Conservation (phyloP, 1,140 invertebrate species). For the Caerostris darwini region DNA sequence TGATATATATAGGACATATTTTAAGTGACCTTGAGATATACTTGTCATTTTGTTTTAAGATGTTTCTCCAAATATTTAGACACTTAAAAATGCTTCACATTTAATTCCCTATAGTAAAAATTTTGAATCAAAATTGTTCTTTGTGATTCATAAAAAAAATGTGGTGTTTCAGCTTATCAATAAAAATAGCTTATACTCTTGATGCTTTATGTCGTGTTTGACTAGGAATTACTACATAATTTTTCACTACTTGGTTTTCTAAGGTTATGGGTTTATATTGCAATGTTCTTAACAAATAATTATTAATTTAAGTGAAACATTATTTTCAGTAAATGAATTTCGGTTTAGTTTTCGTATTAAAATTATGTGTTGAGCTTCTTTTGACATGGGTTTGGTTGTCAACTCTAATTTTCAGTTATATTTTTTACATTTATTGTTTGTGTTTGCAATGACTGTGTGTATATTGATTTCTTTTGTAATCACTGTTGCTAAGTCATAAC, state of each 20-base stretch:
- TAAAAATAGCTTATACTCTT: slow-evolving; percentile 67
- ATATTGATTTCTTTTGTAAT: slow-evolving; percentile 44
- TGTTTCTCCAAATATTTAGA: slow-evolving; percentile 13
- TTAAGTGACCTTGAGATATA: slow-evolving; percentile 70
- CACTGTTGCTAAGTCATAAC: slow-evolving; percentile 73
- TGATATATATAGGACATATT: slow-evolving; percentile 39
- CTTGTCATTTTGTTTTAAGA: background rate
- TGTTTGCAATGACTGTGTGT: slow-evolving; percentile 33
- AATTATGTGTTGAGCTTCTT: slow-evolving; percentile 31
- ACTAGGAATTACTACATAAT: slow-evolving; percentile 19
- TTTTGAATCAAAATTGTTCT: slow-evolving; percentile 21
- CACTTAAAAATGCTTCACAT: slow-evolving; percentile 9
- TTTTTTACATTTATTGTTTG: slow-evolving; percentile 43
- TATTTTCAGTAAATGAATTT: slow-evolving; percentile 43
- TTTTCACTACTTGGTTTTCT: slow-evolving; percentile 20
- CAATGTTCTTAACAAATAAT: background rate
- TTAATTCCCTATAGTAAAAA: slow-evolving; percentile 26
- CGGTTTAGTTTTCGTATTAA: slow-evolving; percentile 48
- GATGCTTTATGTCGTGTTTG: slow-evolving; percentile 45
- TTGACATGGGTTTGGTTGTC: background rate
- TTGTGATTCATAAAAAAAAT: background rate
- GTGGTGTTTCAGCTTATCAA: slow-evolving; percentile 40
- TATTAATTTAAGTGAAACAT: background rate
- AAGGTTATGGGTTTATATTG: background rate
- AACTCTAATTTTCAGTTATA: slow-evolving; percentile 24